Evolutionary conservation across 1,140 invertebrate species (phyloP), one percentile per base, ranked within the genome.

Genomic region (Apocrypta bakeri): DNA sequence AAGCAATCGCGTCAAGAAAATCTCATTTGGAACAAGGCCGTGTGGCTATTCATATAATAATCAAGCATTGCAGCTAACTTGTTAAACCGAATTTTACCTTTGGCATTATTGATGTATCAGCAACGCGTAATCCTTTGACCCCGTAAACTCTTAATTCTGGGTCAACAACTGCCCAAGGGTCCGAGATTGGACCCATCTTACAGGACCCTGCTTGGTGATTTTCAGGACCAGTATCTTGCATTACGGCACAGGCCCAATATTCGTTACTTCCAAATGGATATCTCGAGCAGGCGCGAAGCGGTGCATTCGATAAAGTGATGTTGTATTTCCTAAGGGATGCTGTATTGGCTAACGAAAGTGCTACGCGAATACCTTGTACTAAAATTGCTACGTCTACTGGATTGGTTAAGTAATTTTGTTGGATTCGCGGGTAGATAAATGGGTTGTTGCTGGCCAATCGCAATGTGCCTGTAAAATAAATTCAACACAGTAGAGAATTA

Each of bases 161-260:
- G 90, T 96, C 94, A 0, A 97, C 95, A 1, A 97, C 96, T 1
- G 96, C 94, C 83, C 92, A 91, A 0, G 93, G 92, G 88, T 97
- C 96, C 1, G 89, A 92, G 0, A 91, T 40, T 0, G 94, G 94
- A 0, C 96, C 96, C 96, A 97, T 97, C 91, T 94, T 95, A 88
- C 96, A 97, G 9, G 95, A 96, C 0, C 96, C 96, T 0, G 95
- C 95, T 90, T 97, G 96, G 91, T 98, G 97, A 87, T 97, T 97
- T 89, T 97, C 96, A 0, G 96, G 95, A 0, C 95, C 95, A 0
- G 96, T 97, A 31, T 95, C 94, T 87, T 95, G 93, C 29, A 93
- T 90, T 9, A 96, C 93, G 0, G 96, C 96, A 86, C 97, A 98
- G 86, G 94, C 93, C 95, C 96, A 97, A 87, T 96, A 97, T 0